Conservation (phyloP, 2,888 invertebrate species). For the Apamea monoglypha region DNA sequence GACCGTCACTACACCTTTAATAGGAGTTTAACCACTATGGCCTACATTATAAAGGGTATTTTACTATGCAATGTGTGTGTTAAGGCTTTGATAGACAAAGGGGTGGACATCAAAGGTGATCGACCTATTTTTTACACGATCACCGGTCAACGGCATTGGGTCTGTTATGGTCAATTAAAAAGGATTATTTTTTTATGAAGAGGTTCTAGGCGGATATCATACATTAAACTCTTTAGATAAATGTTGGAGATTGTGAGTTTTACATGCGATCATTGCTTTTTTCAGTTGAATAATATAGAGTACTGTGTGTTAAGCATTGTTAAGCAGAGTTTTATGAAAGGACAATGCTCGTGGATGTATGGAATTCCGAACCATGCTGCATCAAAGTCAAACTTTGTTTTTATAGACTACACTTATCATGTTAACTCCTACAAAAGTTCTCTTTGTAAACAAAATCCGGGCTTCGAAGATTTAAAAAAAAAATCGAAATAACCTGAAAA, state of each 20-base stretch:
- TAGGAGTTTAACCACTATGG: conserved; percentile 66
- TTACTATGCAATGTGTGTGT: conserved; percentile 39
- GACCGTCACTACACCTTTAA: conserved; percentile 36
- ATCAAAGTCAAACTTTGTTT: no score
- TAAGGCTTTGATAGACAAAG: conserved; percentile 61
- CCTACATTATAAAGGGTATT: conserved; percentile 56
- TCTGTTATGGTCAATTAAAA: conserved; percentile 52
- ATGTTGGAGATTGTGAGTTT: conserved; percentile 29
- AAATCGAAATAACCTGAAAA: no score
- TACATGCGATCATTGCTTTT: conserved; percentile 7
- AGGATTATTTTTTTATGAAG: conserved; percentile 35
- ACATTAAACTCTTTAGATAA: conserved; percentile 42
- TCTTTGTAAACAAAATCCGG: no score
- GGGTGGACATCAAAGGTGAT: conserved; percentile 74
- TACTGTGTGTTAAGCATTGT: neutral
- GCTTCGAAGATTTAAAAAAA: no score
- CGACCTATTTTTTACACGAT: conserved; percentile 69
- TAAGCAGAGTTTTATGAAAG: no score
- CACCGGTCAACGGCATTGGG: conserved; percentile 62
- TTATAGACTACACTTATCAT: no score
- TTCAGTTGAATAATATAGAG: neutral
- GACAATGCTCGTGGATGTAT: no score
- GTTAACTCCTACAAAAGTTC: no score
- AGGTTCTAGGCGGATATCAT: conserved; percentile 33
- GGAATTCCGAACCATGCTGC: no score